These are phyloP conservation scores for Sitta carolinensis DNA, from an alignment of 2,797 vertebrate genomes.

Conservation along the genomic window DNA sequence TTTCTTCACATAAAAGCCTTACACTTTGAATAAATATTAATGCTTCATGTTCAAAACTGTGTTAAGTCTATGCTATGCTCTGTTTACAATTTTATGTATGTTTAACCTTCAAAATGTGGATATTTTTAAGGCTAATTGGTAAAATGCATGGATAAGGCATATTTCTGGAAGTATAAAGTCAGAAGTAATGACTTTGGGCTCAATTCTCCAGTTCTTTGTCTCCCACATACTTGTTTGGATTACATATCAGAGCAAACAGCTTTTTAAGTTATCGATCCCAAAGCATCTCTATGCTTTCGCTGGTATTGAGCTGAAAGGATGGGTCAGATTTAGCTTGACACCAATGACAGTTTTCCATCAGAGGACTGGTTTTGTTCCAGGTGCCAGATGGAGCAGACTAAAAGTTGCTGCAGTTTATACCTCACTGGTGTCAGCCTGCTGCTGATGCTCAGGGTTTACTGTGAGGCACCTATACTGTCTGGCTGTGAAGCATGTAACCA, in stretches of 20 bases:
- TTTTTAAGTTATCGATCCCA: conserved; percentile 32
- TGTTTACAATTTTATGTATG: background rate
- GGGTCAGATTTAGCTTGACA: conserved; percentile 7
- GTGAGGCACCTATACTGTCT: background rate
- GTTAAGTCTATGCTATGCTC: background rate
- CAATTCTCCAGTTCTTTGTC: background rate
- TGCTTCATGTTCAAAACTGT: conserved; percentile 61
- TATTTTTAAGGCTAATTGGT: background rate
- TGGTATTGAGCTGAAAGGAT: background rate
- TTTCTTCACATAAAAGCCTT: conserved; percentile 76
- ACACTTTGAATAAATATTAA: conserved; percentile 74
- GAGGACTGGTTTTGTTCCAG: conserved; percentile 26
- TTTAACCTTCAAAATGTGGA: background rate
- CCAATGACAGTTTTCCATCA: background rate
- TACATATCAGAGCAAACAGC: background rate
- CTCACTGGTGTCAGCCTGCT: background rate
- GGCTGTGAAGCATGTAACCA: rapidly evolving
- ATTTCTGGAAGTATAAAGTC: background rate
- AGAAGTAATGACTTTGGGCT: background rate
- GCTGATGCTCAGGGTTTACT: background rate
- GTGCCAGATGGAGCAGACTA: conserved; percentile 20
- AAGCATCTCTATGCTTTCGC: background rate
- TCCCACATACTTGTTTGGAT: background rate
- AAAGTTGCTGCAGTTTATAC: background rate
- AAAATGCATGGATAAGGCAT: background rate